Evolutionary conservation across 2,888 invertebrate species (phyloP).

Genomic region (Actias luna): DNA sequence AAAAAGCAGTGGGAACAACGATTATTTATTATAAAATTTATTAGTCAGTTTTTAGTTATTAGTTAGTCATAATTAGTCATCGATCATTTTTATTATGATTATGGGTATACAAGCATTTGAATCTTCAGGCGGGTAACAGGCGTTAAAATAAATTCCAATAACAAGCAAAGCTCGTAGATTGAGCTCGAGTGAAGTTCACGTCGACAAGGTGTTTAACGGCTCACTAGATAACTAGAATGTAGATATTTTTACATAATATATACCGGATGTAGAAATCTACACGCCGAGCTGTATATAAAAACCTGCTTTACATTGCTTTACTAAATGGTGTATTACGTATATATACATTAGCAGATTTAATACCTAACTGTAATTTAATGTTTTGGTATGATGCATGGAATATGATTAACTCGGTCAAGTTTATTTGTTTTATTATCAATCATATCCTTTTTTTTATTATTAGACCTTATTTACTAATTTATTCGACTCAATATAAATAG

Average conservation of each 20-base stretch:
- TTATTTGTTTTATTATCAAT: too few relatives aligned
- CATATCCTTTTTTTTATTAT: too few relatives aligned
- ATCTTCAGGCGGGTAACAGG: background rate
- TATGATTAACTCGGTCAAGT: too few relatives aligned
- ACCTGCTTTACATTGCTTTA: background rate
- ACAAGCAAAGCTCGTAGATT: conserved; percentile 31
- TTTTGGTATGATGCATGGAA: too few relatives aligned
- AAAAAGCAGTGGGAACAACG: too few relatives aligned
- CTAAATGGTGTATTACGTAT: background rate
- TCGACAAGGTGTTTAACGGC: conserved; percentile 29
- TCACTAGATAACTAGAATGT: conserved; percentile 17
- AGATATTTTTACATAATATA: background rate
- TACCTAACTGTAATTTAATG: too few relatives aligned
- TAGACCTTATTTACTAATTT: too few relatives aligned
- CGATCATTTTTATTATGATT: background rate
- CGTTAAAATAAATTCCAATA: conserved; percentile 21
- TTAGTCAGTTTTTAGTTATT: too few relatives aligned
- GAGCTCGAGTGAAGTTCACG: conserved; percentile 26
- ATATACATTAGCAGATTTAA: too few relatives aligned
- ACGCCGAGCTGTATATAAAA: background rate
- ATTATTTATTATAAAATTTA: background rate
- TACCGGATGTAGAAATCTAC: conserved; percentile 7
- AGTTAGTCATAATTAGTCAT: background rate
- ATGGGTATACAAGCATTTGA: background rate
- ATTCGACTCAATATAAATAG: too few relatives aligned